phyloP scores from a whole-genome alignment of 37 sponge, comb jelly and placozoan species.

The Crambe crambe region DNA sequence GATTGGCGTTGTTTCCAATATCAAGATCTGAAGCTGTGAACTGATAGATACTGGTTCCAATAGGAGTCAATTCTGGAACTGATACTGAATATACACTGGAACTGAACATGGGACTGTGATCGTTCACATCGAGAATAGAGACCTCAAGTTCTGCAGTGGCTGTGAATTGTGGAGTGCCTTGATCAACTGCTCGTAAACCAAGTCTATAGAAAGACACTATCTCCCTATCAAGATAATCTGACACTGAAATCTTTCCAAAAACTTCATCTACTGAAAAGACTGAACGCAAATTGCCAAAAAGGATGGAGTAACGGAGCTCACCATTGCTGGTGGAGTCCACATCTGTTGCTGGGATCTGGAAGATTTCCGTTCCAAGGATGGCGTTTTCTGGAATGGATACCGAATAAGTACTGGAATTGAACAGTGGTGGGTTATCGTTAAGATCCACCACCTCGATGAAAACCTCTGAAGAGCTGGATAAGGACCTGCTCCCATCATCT shows the following conservation, averaged over 20 bases:
- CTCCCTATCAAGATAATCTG: constrained; percentile 69
- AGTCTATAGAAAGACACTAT: constrained; percentile 36
- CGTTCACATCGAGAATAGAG: constrained; percentile 65
- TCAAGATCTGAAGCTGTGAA: constrained; percentile 68
- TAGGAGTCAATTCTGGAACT: constrained; percentile 51
- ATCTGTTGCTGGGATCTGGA: constrained; percentile 69
- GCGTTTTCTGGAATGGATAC: constrained; percentile 60
- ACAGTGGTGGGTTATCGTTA: constrained; percentile 70
- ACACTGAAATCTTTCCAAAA: constrained; percentile 50
- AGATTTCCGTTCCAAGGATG: constrained; percentile 45
- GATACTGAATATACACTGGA: constrained; percentile 26
- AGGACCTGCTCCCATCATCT: constrained; percentile 37
- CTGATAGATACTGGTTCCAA: constrained; percentile 17
- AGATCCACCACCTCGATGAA: constrained; percentile 48
- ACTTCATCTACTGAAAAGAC: constrained; percentile 65
- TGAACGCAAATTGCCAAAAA: constrained; percentile 43
- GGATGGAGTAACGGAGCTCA: constrained; percentile 71
- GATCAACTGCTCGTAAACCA: constrained; percentile 57
- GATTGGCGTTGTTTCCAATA: constrained; percentile 50
- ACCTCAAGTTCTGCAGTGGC: constrained; percentile 50
- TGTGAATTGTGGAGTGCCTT: constrained; percentile 63
- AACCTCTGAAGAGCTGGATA: constrained; percentile 23
- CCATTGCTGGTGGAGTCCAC: constrained; percentile 56
- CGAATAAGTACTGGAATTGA: constrained; percentile 38
- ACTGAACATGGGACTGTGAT: constrained; percentile 62